These are phyloP conservation scores for Rhabditophanes sp. DNA, from an alignment of 2,888 invertebrate species.

Conservation along the genomic window DNA sequence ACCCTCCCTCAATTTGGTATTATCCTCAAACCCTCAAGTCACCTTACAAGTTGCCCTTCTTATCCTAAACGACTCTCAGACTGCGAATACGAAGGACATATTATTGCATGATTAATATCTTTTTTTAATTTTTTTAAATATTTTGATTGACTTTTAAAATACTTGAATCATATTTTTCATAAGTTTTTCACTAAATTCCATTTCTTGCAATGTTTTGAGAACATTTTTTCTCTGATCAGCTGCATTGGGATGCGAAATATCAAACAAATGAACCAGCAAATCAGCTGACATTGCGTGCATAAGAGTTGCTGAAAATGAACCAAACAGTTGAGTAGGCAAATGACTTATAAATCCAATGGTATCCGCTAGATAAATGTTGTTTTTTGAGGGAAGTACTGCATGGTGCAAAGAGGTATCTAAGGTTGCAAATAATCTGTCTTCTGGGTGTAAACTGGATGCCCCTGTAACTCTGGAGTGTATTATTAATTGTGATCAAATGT, in stretches of 20 bases:
- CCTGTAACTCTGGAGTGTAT: constrained; percentile 54
- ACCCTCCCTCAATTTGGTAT: too few species aligned
- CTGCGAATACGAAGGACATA: too few species aligned
- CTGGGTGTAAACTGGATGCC: constrained; percentile 55
- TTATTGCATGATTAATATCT: too few species aligned
- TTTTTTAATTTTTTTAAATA: too few species aligned
- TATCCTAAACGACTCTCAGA: too few species aligned
- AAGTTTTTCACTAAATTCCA: constrained; percentile 20
- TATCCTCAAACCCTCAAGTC: too few species aligned
- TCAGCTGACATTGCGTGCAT: constrained; percentile 65
- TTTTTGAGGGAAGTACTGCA: constrained; percentile 54
- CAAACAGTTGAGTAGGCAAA: constrained; percentile 61
- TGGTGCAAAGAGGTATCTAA: constrained; percentile 65
- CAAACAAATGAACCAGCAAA: constrained; percentile 62
- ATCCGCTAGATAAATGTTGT: constrained; percentile 59
- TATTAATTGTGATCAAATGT: constrained; percentile 1
- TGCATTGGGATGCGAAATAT: constrained; percentile 60
- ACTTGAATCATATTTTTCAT: constrained; percentile 18
- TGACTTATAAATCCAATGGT: constrained; percentile 75
- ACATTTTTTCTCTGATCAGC: constrained; percentile 59
- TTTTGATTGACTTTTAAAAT: too few species aligned
- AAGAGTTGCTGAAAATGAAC: constrained; percentile 64
- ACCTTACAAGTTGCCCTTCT: too few species aligned
- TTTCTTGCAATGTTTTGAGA: constrained; percentile 51
- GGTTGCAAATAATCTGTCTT: constrained; percentile 66